These are phyloP conservation scores for Dicyrtomina minuta DNA, from an alignment of 2,888 invertebrate genomes.

Conservation along the genomic window DNA sequence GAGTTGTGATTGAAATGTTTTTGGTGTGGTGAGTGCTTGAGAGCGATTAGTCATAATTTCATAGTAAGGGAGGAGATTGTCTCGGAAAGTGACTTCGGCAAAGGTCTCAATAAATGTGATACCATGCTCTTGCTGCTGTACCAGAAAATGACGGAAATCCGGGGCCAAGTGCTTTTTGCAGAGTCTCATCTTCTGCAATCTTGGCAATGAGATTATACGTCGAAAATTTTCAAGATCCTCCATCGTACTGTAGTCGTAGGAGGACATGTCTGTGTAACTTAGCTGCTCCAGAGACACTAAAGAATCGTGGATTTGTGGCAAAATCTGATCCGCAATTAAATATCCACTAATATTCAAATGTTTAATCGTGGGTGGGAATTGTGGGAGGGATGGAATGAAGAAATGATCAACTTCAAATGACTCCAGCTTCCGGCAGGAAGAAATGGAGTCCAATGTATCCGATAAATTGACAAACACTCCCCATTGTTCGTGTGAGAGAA, in stretches of 20 bases:
- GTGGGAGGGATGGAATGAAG: constrained; percentile 3
- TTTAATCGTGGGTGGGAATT: constrained; percentile 8
- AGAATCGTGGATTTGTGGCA: constrained; percentile 2
- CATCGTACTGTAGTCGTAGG: neutral
- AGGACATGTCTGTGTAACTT: constrained; percentile 14
- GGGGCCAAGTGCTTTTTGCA: neutral
- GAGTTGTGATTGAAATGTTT: neutral
- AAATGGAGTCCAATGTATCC: neutral
- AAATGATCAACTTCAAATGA: constrained; percentile 25
- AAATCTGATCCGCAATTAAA: constrained; percentile 12
- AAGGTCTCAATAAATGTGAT: neutral
- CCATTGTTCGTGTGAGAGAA: constrained; percentile 25
- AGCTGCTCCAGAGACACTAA: constrained; percentile 15
- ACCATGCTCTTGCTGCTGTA: neutral
- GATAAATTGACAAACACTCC: constrained; percentile 23
- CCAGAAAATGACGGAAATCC: constrained; percentile 11
- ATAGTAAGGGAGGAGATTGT: constrained; percentile 22
- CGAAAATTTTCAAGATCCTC: constrained; percentile 17
- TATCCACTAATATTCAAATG: constrained; percentile 9
- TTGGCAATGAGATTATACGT: constrained; percentile 4
- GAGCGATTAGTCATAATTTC: neutral
- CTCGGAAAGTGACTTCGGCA: constrained; percentile 22
- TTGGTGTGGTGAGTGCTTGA: neutral
- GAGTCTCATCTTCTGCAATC: neutral
- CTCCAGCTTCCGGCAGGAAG: constrained; percentile 7